phyloP scores from a whole-genome alignment of 37 sponge, comb jelly and placozoan species.

The Beroe forskalii region DNA sequence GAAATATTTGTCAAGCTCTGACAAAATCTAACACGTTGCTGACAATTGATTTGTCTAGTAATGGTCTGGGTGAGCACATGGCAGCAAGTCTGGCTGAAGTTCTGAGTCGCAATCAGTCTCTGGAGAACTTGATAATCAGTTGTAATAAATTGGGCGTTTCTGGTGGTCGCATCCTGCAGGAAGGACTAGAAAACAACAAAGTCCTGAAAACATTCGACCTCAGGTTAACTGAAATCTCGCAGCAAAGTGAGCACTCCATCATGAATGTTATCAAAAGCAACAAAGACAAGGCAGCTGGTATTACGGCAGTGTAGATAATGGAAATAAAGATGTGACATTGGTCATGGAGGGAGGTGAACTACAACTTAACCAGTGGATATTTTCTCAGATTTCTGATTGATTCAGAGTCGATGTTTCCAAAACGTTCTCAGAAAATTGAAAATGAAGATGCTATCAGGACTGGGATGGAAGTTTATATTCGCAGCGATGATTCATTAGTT shows the following conservation, averaged over 20 bases:
- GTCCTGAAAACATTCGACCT: constrained; percentile 79
- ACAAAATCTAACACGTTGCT: constrained; percentile 74
- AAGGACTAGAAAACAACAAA: constrained; percentile 89
- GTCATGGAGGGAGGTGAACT: no score
- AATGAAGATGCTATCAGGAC: no score
- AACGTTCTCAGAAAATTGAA: no score
- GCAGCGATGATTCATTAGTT: no score
- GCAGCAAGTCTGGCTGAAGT: constrained; percentile 82
- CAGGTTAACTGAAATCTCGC: constrained; percentile 81
- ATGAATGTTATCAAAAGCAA: constrained; percentile 81
- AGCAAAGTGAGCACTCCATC: constrained; percentile 92
- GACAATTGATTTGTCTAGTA: constrained; percentile 74
- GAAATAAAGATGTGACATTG: no score
- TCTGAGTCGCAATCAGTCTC: constrained; percentile 73
- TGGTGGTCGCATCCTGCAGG: constrained; percentile 81
- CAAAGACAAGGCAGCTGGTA: constrained; percentile 57
- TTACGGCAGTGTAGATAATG: background rate
- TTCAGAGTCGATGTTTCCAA: no score
- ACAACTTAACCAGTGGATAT: no score
- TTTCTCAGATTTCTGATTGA: no score
- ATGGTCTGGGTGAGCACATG: constrained; percentile 79
- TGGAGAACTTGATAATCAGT: constrained; percentile 70
- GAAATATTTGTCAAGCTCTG: constrained; percentile 78
- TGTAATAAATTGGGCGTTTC: constrained; percentile 85
- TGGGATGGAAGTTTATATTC: no score